Evolutionary conservation across 2,797 vertebrate species (phyloP).

Genomic region (Florisuga fusca): DNA sequence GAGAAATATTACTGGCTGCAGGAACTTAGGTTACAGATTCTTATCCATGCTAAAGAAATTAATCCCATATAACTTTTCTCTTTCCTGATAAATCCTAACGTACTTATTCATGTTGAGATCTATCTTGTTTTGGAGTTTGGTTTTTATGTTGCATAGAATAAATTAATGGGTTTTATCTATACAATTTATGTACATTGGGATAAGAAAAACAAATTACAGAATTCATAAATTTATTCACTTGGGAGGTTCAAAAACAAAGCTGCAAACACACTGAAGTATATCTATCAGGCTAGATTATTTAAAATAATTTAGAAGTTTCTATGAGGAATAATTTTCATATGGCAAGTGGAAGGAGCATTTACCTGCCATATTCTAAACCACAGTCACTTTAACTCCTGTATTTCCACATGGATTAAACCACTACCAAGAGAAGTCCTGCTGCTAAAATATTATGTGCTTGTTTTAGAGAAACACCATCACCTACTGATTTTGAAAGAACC

Average conservation of each 20-base stretch:
- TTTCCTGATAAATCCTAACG: not conserved
- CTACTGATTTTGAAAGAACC: constrained; percentile 60
- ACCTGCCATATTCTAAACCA: constrained; percentile 34
- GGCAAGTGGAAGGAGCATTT: constrained; percentile 33
- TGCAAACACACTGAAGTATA: constrained; percentile 56
- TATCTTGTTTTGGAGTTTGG: not conserved
- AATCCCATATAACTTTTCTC: not conserved
- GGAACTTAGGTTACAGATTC: not conserved
- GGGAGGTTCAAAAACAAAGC: constrained; percentile 30
- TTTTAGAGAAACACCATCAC: constrained; percentile 68
- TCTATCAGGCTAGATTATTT: constrained; percentile 44
- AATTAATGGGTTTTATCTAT: not conserved
- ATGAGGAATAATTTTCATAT: constrained; percentile 63
- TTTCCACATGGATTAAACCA: constrained; percentile 69
- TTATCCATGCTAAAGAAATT: not conserved
- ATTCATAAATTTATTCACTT: constrained; percentile 42
- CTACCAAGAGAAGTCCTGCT: constrained; percentile 59
- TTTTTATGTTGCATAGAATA: not conserved
- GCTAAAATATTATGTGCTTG: constrained; percentile 52
- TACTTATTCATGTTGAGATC: not conserved
- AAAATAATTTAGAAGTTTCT: constrained; percentile 65
- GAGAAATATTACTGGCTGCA: not conserved
- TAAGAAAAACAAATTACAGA: constrained; percentile 25
- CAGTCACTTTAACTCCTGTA: constrained; percentile 13
- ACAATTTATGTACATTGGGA: not conserved